Base-by-base conservation (phyloP, 2,888 invertebrate genomes). In the Epinotia demarniana region DNA sequence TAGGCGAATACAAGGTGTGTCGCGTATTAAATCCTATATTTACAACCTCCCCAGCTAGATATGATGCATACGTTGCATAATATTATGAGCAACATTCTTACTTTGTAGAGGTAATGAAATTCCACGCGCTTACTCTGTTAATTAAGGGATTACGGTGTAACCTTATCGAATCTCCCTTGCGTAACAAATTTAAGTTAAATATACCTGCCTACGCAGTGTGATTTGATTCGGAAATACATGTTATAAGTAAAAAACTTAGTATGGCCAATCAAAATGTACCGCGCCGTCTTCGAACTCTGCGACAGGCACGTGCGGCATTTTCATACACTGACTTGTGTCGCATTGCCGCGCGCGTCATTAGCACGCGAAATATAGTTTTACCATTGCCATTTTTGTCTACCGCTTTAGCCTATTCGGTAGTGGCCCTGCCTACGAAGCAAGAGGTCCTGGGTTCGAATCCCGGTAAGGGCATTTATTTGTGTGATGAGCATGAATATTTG, bases 131-230 rank as follows among this genome's bases (percentile, higher is more conserved):
- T 68, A 58, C 69, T 58, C 58, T 23, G 46, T 27, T 69, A 69
- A 69, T 69, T 69, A 69, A 69, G 69, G 60, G 46, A 58, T 69
- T 69, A 69, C 12, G n/a, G 58, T n/a, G 33, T 61, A 8, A 6
- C 27, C 68, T 46, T 69, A 60, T 46, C 58, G 46, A 69, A 69
- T 69, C 16, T n/a, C 23, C 39, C 27, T 69, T 69, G 69, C 69
- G 58, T 46, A 69, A 60, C 58, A n/a, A 69, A 69, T 60, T 46
- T 23, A 69, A 58, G 43, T 69, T 58, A 33, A 68, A 68, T 57
- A 57, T 57, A 43, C 43, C 23, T 43, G 49, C 9, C 3, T 53
- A 39, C 39, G 39, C 39, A n/a, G 53, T 8, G 5, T 53, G n/a
- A 53, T 53, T 53, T 53, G 53, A 8, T 53, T 53, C 8, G 53